Conservation (phyloP, 2,888 invertebrate genomes). For the Drosophila kanekoi region DNA sequence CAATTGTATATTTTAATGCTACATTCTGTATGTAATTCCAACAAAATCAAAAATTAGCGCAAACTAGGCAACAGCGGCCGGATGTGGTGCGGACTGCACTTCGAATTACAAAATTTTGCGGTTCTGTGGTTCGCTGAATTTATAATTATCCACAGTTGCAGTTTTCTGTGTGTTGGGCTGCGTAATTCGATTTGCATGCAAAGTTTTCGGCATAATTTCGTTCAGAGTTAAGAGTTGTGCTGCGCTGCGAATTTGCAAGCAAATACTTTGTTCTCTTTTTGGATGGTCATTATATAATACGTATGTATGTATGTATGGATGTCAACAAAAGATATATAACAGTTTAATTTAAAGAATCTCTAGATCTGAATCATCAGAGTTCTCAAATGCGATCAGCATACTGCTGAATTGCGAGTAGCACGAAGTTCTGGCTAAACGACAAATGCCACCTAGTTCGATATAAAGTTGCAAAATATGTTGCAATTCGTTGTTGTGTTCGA, state of each 20-base stretch:
- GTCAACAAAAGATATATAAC: too few species aligned
- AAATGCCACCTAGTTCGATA: not conserved
- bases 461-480: not conserved
- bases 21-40: constrained; percentile 18
- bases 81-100: constrained; percentile 55
- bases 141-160: constrained; percentile 51
- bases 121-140: constrained; percentile 47
- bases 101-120: constrained; percentile 56
- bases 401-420: not conserved
- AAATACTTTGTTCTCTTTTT: not conserved
- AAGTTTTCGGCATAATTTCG: constrained; percentile 21
- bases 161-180: constrained; percentile 17
- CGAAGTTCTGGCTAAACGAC: not conserved
- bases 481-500: constrained; percentile 1
- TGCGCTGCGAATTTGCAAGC: not conserved
- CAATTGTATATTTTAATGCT: constrained; percentile 40
- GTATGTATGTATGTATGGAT: too few species aligned
- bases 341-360: too few species aligned
- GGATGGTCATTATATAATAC: not conserved
- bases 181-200: constrained; percentile 39
- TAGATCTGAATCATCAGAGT: too few species aligned
- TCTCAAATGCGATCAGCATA: too few species aligned
- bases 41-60: constrained; percentile 36
- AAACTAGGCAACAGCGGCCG: constrained; percentile 41
- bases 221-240: constrained; percentile 6